Base-by-base conservation (phyloP, 2,888 invertebrate species). In the Trypoxylon attenuatum region DNA sequence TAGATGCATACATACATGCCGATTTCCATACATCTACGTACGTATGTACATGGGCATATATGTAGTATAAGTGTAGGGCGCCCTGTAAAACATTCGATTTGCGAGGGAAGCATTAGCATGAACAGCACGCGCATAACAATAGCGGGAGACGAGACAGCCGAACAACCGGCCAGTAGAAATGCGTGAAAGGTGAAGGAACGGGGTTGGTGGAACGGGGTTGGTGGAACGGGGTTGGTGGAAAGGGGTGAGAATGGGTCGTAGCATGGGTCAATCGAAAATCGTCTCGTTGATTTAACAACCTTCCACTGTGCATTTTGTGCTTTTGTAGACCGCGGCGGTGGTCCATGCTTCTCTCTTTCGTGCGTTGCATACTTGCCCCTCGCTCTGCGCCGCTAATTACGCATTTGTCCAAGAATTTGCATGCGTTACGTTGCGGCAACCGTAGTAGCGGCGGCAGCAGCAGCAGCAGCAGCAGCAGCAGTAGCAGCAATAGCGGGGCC, bases 391-490 rank as follows among this genome's bases (percentile, higher is more conserved):
- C 78, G 76, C 80, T 81, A 82, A 82, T 82, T 81, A 81, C 79
- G 81, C 81, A 81, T 82, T 82, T 82, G 82, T 82, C 72, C 77
- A 67, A 71, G 68, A 77, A 82, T 82, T 81, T 81, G 80, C 81
- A 82, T 81, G 77, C 81, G 80, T 73, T 77, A 81, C 76, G 66
- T 72, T 69, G 64, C 67, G 68, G 25, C 54, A 42, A 55, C n/a
- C n/a, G n/a, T n/a, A n/a, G n/a, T n/a, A n/a, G n/a, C n/a, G n/a
- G n/a, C n/a, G n/a, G n/a, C n/a, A n/a, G n/a, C n/a, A n/a, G n/a
- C n/a, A n/a, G n/a, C n/a, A n/a, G n/a, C n/a, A n/a, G n/a, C n/a
- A n/a, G n/a, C n/a, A n/a, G n/a, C n/a, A n/a, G n/a, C n/a, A n/a
- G n/a, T n/a, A n/a, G n/a, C n/a, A n/a, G n/a, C n/a, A n/a, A n/a